These are phyloP conservation scores for Torymus aiolomorphi DNA, from an alignment of 2,888 invertebrate species.

Conservation along the genomic window DNA sequence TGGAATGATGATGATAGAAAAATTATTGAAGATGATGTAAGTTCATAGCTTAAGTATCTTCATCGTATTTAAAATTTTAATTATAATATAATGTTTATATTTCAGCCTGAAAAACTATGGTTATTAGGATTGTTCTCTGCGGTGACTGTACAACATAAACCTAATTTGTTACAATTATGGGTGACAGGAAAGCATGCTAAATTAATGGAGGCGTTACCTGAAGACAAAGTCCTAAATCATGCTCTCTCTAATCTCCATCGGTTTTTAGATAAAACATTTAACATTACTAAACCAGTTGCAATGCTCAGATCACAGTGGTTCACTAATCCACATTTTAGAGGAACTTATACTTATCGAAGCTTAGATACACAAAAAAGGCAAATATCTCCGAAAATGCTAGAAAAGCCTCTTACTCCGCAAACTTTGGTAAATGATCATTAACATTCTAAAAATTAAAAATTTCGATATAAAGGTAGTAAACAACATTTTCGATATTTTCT, in stretches of 20 bases:
- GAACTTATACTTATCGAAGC: conserved; percentile 83
- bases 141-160: conserved; percentile 79
- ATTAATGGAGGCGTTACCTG: conserved; percentile 79
- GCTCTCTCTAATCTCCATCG: conserved; percentile 76
- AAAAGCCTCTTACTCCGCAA: conserved; percentile 74
- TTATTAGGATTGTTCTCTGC: conserved; percentile 80
- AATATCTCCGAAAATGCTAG: conserved; percentile 77
- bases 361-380: conserved; percentile 76
- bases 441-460: background rate
- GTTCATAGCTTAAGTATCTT: background rate
- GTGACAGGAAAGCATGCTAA: conserved; percentile 80
- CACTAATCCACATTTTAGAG: conserved; percentile 82
- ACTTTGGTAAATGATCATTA: conserved; percentile 15
- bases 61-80: too few relatives aligned
- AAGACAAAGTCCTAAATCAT: conserved; percentile 77
- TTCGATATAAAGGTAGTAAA: background rate
- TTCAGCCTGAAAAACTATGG: conserved; percentile 77
- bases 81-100: too few relatives aligned
- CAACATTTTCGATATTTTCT: background rate
- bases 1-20: conserved; percentile 78
- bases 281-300: conserved; percentile 76
- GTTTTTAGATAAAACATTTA: conserved; percentile 77
- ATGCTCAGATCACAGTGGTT: conserved; percentile 83
- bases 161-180: conserved; percentile 82
- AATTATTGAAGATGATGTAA: conserved; percentile 15